Evolutionary conservation across 2,888 invertebrate species (phyloP).

Genomic region (Chloroclystis v-ata): DNA sequence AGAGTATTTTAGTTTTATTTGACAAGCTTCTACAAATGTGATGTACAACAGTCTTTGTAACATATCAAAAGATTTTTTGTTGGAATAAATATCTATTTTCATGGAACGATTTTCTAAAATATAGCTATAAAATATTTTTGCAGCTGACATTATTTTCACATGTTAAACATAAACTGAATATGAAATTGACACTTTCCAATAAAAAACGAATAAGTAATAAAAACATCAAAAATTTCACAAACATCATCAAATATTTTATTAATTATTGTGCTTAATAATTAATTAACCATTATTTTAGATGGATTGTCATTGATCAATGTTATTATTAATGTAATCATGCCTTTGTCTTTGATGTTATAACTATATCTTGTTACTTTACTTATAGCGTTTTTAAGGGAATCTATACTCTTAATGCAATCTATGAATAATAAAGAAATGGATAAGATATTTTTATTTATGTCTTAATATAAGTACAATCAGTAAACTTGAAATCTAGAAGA

Average conservation of each 20-base stretch:
- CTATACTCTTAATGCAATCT: no score
- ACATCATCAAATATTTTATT: no score
- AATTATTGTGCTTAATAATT: no score
- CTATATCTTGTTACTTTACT: constrained; percentile 3
- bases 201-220: neutral
- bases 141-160: constrained; percentile 35
- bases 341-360: constrained; percentile 2
- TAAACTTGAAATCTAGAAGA: no score
- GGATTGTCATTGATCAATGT: neutral
- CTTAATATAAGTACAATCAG: no score
- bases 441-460: no score
- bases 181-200: neutral
- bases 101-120: constrained; percentile 41
- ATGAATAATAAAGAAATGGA: no score
- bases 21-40: constrained; percentile 39
- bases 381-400: neutral
- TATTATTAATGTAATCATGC: constrained; percentile 7
- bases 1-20: constrained; percentile 12
- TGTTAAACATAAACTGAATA: neutral
- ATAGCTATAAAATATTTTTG: constrained; percentile 44
- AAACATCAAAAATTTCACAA: neutral
- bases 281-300: no score
- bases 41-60: constrained; percentile 57
- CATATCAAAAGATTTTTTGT: constrained; percentile 62
- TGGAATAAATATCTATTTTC: constrained; percentile 57